Conservation (phyloP, 2,113 vertebrate genomes). For the Fukomys damarensis region DNA sequence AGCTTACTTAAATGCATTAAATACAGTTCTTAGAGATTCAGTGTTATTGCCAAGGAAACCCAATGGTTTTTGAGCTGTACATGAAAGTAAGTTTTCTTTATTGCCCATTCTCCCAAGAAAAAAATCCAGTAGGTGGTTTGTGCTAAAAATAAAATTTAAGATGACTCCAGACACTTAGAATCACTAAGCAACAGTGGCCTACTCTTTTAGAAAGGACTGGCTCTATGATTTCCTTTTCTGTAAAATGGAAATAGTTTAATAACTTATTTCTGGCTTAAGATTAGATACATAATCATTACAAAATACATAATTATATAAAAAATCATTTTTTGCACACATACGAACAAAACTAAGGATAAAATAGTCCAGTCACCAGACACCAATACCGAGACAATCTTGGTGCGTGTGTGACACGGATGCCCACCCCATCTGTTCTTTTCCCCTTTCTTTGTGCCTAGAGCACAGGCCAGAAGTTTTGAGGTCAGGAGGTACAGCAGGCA, state of each 20-base stretch:
- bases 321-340: neutral
- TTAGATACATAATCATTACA: neutral
- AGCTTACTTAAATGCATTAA: neutral
- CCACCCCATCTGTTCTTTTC: neutral
- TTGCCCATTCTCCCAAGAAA: neutral
- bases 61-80: neutral
- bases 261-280: neutral
- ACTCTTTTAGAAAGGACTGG: neutral
- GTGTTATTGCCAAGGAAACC: neutral
- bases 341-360: neutral
- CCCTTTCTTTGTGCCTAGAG: neutral
- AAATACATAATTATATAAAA: neutral
- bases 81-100: constrained; percentile 10
- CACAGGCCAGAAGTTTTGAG: neutral
- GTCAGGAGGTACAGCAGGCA: neutral
- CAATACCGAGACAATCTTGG: neutral
- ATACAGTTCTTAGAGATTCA: neutral
- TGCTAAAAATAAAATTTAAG: constrained; percentile 50
- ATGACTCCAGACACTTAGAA: neutral
- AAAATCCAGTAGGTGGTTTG: neutral
- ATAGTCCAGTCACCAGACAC: neutral
- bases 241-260: neutral
- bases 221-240: constrained; percentile 2
- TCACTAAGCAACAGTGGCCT: neutral
- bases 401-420: neutral